Conservation (phyloP, 2,113 vertebrate species). For the Chaetodon trifascialis region DNA sequence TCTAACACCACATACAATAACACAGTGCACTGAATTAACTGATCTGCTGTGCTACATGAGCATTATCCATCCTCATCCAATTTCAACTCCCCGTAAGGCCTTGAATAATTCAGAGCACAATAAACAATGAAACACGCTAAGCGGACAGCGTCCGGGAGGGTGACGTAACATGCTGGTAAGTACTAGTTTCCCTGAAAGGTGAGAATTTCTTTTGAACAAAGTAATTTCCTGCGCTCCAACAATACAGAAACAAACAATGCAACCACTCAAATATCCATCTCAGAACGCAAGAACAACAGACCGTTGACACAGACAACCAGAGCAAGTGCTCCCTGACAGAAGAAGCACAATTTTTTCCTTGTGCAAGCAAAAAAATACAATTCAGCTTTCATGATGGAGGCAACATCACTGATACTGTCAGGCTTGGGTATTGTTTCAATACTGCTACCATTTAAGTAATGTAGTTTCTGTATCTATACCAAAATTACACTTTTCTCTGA, state of each 20-base stretch:
- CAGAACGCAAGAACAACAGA: constrained; percentile 25
- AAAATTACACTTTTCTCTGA: neutral
- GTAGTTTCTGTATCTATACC: neutral
- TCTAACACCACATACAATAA: constrained; percentile 52
- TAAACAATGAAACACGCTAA: constrained; percentile 72
- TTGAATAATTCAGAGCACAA: constrained; percentile 59
- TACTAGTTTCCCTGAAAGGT: constrained; percentile 55
- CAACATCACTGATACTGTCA: neutral
- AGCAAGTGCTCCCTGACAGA: neutral
- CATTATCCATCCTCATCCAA: constrained; percentile 62
- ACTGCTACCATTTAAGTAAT: too few relatives aligned
- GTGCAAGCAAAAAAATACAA: neutral
- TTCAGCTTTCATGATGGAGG: neutral
- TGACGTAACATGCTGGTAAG: constrained; percentile 40
- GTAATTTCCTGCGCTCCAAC: constrained; percentile 34
- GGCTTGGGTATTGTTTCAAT: neutral
- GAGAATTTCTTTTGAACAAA: constrained; percentile 57
- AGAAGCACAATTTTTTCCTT: neutral
- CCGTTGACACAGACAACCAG: constrained; percentile 12
- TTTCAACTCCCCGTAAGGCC: constrained; percentile 58
- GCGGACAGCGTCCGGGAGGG: constrained; percentile 58
- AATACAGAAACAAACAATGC: constrained; percentile 53
- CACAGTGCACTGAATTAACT: constrained; percentile 55
- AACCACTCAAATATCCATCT: constrained; percentile 42
- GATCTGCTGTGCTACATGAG: constrained; percentile 59